Percentiles rank a stretch among this genome's conserved stretches.
Evolutionary conservation across 2,797 vertebrate genomes (phyloP).

Genomic region (Poeciliopsis presidionis): DNA sequence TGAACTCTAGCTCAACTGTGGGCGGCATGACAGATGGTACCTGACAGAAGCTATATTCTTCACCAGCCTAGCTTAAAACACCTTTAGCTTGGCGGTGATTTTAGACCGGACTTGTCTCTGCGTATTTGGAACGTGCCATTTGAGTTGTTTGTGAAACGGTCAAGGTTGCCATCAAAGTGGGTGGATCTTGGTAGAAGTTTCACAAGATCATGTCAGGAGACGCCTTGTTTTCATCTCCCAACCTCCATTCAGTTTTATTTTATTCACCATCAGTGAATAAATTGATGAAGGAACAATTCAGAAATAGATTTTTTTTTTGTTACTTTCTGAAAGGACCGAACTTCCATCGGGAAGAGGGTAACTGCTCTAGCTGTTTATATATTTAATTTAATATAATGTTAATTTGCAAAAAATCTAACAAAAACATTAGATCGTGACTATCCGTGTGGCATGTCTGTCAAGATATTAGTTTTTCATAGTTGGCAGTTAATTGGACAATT

Average conservation of each 20-base stretch:
- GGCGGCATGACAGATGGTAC: slow-evolving; percentile 24
- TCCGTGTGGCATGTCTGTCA: not conserved
- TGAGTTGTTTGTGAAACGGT: not conserved
- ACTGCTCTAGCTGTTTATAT: not conserved
- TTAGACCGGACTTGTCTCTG: not conserved
- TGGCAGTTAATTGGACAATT: not conserved
- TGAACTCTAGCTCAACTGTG: slow-evolving; percentile 45
- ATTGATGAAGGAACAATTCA: not conserved
- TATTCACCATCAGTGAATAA: not conserved
- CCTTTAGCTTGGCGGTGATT: slow-evolving; percentile 9
- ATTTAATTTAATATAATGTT: not conserved
- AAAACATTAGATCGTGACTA: not conserved
- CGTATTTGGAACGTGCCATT: not conserved
- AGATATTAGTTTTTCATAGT: not conserved
- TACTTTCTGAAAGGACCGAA: too few relatives aligned
- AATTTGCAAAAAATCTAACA: not conserved
- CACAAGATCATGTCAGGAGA: not conserved
- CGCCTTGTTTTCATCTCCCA: not conserved
- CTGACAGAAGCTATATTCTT: slow-evolving; percentile 30
- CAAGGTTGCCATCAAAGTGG: not conserved
- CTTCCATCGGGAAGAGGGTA: not conserved
- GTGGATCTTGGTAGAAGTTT: not conserved
- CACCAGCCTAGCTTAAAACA: slow-evolving; percentile 18
- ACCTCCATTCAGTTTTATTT: not conserved
- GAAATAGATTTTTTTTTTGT: not conserved